A percentile compares a stretch with the other conserved stretches of the same genome.
phyloP scores from a whole-genome alignment of 2,888 invertebrate genomes.

The Acrobasis suavella region DNA sequence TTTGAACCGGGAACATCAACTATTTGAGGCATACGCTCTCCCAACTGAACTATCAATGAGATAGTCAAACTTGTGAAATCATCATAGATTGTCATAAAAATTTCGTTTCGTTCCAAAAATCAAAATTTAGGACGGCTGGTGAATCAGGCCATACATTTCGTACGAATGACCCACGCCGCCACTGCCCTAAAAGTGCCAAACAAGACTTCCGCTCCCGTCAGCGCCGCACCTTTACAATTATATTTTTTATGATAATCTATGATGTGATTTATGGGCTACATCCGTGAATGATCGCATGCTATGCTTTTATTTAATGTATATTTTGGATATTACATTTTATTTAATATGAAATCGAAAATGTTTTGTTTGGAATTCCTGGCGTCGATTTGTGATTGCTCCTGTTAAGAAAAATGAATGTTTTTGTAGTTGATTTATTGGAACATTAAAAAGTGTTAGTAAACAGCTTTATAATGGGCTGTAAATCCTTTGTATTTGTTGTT shows the following conservation, averaged over 20 bases:
- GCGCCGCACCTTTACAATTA: slow-evolving; percentile 1
- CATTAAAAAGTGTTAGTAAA: neutral
- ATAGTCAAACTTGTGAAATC: too few species aligned
- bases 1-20: too few species aligned
- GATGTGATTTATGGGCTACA: slow-evolving; percentile 35
- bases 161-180: too few species aligned
- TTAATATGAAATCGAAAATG: slow-evolving; percentile 7
- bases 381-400: neutral
- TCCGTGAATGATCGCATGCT: slow-evolving; percentile 27
- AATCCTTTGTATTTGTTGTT: too few species aligned
- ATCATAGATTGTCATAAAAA: too few species aligned
- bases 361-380: neutral
- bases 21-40: too few species aligned
- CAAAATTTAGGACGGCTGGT: neutral
- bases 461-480: too few species aligned
- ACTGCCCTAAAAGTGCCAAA: neutral
- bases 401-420: neutral
- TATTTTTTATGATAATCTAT: slow-evolving; percentile 29
- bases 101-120: too few species aligned
- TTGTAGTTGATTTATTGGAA: neutral
- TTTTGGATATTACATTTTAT: slow-evolving; percentile 29
- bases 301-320: slow-evolving; percentile 30
- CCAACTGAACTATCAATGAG: too few species aligned
- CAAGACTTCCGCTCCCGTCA: neutral
- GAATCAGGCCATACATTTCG: neutral